phyloP scores from a whole-genome alignment of 2,888 invertebrate species.

The Lithophane socia region DNA sequence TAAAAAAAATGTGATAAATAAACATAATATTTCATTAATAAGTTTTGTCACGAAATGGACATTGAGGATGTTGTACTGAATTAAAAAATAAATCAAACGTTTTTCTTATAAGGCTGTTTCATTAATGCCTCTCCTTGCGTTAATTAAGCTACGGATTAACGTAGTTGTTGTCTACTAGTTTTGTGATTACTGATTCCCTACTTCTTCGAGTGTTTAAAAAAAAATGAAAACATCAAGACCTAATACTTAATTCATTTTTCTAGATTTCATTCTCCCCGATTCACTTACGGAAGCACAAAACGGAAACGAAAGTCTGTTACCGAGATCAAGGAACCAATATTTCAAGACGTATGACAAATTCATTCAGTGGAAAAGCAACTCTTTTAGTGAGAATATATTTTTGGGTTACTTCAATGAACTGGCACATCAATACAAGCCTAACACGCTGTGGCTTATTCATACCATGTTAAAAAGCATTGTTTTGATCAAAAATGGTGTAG shows the following conservation, averaged over 20 bases:
- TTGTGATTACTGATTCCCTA: background rate
- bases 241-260: background rate
- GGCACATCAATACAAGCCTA: slow-evolving; percentile 17
- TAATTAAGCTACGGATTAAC: background rate
- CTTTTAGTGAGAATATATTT: slow-evolving; percentile 30
- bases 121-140: background rate
- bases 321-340: background rate
- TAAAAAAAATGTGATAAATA: slow-evolving; percentile 5
- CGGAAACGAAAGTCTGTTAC: background rate
- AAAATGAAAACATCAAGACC: background rate
- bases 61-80: background rate
- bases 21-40: background rate
- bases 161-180: background rate
- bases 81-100: too few species aligned
- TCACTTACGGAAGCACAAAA: background rate
- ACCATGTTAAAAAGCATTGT: slow-evolving; percentile 13
- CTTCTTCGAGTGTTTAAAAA: background rate
- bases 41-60: background rate
- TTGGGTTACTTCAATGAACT: slow-evolving; percentile 32
- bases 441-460: background rate
- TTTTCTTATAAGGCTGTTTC: background rate
- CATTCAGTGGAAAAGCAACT: slow-evolving; percentile 9
- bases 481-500: slow-evolving; percentile 13
- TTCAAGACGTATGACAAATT: slow-evolving; percentile 23
- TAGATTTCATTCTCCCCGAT: background rate